phyloP scores from a whole-genome alignment of 2,797 vertebrate species.

The Sebastes goodei region DNA sequence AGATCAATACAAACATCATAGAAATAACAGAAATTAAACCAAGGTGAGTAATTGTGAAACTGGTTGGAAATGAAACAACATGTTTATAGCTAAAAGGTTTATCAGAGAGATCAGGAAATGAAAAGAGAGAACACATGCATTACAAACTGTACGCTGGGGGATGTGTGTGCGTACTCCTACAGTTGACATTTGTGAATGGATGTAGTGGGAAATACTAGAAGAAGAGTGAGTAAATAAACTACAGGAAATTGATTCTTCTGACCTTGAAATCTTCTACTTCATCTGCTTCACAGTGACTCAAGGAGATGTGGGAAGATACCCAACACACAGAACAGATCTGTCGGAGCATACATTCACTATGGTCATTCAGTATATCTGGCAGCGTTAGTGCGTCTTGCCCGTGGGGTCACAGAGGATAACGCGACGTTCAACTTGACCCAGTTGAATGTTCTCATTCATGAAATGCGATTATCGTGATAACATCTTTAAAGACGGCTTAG shows the following conservation, averaged over 20 bases:
- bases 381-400: background rate
- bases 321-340: background rate
- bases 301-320: background rate
- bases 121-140: background rate
- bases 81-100: background rate
- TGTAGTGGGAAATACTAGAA: background rate
- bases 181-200: background rate
- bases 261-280: constrained; percentile 5
- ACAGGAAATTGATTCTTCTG: background rate
- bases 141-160: background rate
- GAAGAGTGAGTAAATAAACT: background rate
- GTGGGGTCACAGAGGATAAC: background rate
- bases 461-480: background rate
- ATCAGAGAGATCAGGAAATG: background rate
- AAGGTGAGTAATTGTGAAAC: constrained; percentile 24
- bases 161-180: background rate
- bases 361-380: background rate
- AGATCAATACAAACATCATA: background rate
- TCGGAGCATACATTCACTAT: background rate
- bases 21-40: constrained; percentile 17
- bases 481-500: background rate
- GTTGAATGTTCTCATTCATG: background rate
- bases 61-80: background rate
- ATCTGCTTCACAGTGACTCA: background rate
- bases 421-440: background rate